Base-by-base conservation (phyloP, 2,888 invertebrate species). In the Tridacna crocea region DNA sequence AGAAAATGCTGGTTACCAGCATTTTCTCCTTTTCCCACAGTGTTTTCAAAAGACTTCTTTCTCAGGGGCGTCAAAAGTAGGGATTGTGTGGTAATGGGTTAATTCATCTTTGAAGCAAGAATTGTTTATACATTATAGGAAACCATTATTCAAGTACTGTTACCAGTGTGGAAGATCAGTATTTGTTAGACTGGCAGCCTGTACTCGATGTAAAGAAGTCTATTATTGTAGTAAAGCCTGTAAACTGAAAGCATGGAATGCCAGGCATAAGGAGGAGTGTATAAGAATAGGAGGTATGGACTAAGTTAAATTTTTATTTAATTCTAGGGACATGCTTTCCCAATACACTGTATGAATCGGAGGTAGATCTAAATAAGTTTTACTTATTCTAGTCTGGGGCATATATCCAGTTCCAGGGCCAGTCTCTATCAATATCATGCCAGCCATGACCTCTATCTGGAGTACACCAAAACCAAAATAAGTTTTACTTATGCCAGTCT, bases 81-180 rank as follows among this genome's bases (percentile, higher is more conserved):
- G n/a, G n/a, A n/a, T n/a, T n/a, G n/a, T n/a, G n/a, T n/a, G n/a
- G n/a, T n/a, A n/a, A n/a, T n/a, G n/a, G n/a, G 8, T 36, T 8
- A 36, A 36, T 36, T 36, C 8, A 36, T 36, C 36, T 36, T 36
- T 36, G 36, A 36, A 36, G 3, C 8, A 8, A 4, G 36, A 36
- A 4, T 36, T 36, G 8, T 36, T 36, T 36, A 36, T 36, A 36
- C 36, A 36, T 36, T 81, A n/a, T 88, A 94, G 94, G 87, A 93
- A 93, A 80, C 93, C 94, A 0, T 74, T 93, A 79, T 93, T 94
- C 81, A 93, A 93, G 72, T 94, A 94, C 86, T 94, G 94, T 81
- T 94, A 94, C 79, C 94, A 94, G 79, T 94, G 94, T 89, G 94
- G 94, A n/a, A 89, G 94, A 6, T 93, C 94, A 0, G 92, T 94